Percentiles rank a stretch among this genome's conserved stretches.
Evolutionary conservation across 2,113 vertebrate species (phyloP).

Genomic region (Orientallactaga bullata): DNA sequence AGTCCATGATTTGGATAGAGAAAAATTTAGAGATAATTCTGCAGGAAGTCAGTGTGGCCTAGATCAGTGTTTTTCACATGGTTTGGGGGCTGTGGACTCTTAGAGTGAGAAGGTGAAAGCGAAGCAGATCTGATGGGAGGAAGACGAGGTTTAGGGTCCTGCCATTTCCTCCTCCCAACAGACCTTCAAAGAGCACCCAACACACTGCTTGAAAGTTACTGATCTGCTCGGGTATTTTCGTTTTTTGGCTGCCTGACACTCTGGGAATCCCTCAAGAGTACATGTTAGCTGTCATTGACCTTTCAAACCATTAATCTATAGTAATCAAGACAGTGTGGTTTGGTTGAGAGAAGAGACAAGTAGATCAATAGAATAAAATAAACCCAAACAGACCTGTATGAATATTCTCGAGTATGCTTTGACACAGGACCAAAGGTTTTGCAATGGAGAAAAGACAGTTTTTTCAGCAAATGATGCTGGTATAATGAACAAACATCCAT

Average conservation of each 20-base stretch:
- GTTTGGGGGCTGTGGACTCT: background rate
- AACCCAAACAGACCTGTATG: background rate
- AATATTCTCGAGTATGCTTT: background rate
- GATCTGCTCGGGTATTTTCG: background rate
- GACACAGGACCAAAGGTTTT: background rate
- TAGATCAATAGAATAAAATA: background rate
- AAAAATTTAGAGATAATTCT: slow-evolving; percentile 8
- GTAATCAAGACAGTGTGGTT: background rate
- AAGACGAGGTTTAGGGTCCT: background rate
- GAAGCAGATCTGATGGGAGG: background rate
- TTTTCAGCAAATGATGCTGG: background rate
- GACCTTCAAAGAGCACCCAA: background rate
- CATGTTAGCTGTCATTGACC: background rate
- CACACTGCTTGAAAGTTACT: background rate
- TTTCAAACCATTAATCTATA: background rate
- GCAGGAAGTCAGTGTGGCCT: background rate
- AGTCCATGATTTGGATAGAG: background rate
- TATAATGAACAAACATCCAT: background rate
- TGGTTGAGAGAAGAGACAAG: background rate
- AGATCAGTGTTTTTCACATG: background rate
- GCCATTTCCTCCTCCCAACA: background rate
- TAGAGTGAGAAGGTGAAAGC: background rate
- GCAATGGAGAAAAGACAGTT: background rate
- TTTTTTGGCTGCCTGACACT: background rate
- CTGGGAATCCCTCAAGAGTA: background rate